These are phyloP conservation scores for Columbina picui DNA, from an alignment of 2,113 vertebrate species.

Conservation along the genomic window DNA sequence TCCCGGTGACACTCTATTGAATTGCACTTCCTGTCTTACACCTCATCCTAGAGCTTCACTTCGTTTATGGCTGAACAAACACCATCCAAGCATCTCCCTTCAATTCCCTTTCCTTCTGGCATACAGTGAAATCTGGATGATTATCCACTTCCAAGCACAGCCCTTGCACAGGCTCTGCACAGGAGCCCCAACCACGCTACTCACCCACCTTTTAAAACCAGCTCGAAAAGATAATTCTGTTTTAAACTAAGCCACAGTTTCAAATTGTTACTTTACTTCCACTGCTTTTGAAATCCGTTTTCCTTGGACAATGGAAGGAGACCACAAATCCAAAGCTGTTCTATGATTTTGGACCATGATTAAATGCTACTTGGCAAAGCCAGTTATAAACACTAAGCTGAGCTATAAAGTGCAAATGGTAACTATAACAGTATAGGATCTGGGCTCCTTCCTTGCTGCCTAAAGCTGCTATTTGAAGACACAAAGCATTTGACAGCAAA, in stretches of 20 bases:
- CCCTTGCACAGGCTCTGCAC: not conserved
- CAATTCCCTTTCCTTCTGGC: not conserved
- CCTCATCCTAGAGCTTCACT: not conserved
- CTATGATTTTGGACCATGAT: not conserved
- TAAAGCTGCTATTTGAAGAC: not conserved
- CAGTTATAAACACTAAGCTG: not conserved
- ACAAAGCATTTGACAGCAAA: not conserved
- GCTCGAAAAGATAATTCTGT: not conserved
- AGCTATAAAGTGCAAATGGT: not conserved
- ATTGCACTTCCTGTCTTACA: slow-evolving; percentile 38
- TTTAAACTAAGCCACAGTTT: not conserved
- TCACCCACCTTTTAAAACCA: not conserved
- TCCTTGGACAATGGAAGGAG: not conserved
- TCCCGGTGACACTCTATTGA: slow-evolving; percentile 25
- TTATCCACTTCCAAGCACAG: not conserved
- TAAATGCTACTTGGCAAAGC: not conserved
- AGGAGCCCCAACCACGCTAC: not conserved
- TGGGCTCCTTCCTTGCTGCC: not conserved
- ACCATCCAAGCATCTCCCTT: not conserved
- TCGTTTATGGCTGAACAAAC: slow-evolving; percentile 18
- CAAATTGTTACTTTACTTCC: not conserved
- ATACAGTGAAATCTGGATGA: not conserved
- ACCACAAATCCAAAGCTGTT: not conserved
- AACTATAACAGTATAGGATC: not conserved
- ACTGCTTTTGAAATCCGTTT: not conserved